Evolutionary conservation across 1,140 invertebrate species (phyloP), one percentile per base, ranked within the genome.

Genomic region (Rhopalosiphum padi): DNA sequence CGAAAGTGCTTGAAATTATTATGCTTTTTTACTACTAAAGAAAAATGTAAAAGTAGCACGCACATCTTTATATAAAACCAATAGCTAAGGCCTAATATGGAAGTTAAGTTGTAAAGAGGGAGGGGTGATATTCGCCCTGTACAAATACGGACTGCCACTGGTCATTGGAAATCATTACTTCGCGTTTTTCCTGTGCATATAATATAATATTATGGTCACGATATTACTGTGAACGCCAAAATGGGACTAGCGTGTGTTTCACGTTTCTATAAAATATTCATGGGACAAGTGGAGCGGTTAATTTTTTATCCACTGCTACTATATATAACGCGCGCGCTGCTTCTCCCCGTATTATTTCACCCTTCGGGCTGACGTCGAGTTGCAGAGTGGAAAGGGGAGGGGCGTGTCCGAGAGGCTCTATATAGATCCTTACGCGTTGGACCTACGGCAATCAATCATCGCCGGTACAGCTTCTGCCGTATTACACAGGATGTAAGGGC

Each of bases 371-470:
- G 0, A 5, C 6, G n/a, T 37, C n/a, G n/a, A 21, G n/a, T 82
- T 18, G 77, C 11, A n/a, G 77, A 3, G 37, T 85, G 83, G 41
- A 43, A 41, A 85, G 3, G 60, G 15, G 15, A n/a, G 60, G 60
- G 30, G n/a, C 60, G 60, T 77, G 30, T 68, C 60, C 60, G n/a
- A n/a, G 60, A 77, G n/a, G 30, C 60, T 77, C 60, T n/a, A 18
- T 68, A 68, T 77, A 77, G 60, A 77, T 77, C 60, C 83, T 25
- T 25, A 25, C 30, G 7, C 15, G 86, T 43, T 30, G 2, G 15
- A 46, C 18, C n/a, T 1, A 7, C 7, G 21, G 48, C 87, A 89
- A 89, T 89, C 87, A 89, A 89, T 89, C 87, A 89, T 89, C 87
- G 30, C 22, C 4, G 22, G 4, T 23, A 1, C 86, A 87, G 43